Conservation (phyloP, 2,797 vertebrate species). For the Alauda arvensis region DNA sequence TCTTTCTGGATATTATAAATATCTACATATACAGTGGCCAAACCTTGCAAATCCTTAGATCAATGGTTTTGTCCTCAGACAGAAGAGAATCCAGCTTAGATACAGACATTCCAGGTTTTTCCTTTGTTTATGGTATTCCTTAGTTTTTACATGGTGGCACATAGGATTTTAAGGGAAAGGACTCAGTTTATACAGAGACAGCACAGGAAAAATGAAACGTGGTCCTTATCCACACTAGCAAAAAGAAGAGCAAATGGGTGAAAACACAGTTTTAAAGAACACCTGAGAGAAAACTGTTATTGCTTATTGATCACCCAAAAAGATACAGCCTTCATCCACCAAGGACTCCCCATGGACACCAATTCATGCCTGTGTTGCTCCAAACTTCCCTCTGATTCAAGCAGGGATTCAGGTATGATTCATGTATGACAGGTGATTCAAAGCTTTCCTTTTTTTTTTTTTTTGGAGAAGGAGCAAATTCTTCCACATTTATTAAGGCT, state of each 20-base stretch:
- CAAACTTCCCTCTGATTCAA: not conserved
- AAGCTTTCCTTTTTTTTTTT: not conserved
- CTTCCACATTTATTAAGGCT: not conserved
- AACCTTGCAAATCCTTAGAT: not conserved
- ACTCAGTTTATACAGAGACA: not conserved
- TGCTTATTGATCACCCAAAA: not conserved
- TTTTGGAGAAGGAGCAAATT: not conserved
- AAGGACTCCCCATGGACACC: not conserved
- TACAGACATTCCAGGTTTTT: not conserved
- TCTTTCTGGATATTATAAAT: not conserved
- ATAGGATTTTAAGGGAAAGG: not conserved
- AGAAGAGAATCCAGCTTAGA: not conserved
- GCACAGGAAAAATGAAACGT: not conserved
- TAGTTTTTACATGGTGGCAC: not conserved
- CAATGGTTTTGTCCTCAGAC: not conserved
- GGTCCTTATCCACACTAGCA: not conserved
- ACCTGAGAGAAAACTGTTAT: not conserved
- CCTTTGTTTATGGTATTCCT: not conserved
- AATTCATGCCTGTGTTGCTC: not conserved
- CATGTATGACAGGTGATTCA: rapidly evolving
- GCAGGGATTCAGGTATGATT: not conserved
- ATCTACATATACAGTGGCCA: rapidly evolving
- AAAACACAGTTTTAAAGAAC: not conserved
- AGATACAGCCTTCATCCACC: not conserved
- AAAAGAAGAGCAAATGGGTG: not conserved